Base-by-base conservation (phyloP, 2,113 vertebrate species). In the Thalassoma bifasciatum region DNA sequence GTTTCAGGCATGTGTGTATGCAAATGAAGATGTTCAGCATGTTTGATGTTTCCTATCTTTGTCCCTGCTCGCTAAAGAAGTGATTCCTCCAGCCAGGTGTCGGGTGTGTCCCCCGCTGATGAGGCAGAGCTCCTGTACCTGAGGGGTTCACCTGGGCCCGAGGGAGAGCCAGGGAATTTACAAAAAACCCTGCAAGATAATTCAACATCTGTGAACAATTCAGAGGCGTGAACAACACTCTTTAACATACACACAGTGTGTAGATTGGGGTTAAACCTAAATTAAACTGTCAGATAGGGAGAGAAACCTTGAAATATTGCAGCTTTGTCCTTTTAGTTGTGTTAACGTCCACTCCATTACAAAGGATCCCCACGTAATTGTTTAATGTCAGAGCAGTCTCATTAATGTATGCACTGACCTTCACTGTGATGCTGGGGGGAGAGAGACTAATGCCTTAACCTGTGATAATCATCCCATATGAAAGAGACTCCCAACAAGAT, bases 111-210 rank as follows among this genome's bases (percentile, higher is more conserved):
- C 44, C 53, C 58, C 72, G 78, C 30, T 24, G 79, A 49, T 62
- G 64, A 59, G 57, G 23, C 49, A 17, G 38, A 40, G 52, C 38
- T 50, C 64, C 77, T 30, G 19, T 9, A 38, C 34, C 72, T 17
- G 52, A 14, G 46, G 42, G 38, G 75, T 58, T 57, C 5, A 49
- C 72, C 30, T 90, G 86, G 14, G 83, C 90, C 53, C 58, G 83
- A 65, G 92, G 92, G 36, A 92, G 57, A 64, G 60, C 76, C 83
- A 89, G 13, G 22, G 44, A 63, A 57, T 89, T 82, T 72, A 91
- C 73, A 59, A 92, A 86, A 57, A 92, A 63, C 23, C 72, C 84
- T 88, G 80, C 10, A 75, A 62, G 73, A 82, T 68, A 88, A 76
- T 70, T 57, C 65, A 77, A 72, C 59, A 69, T 68, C 68, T 63